Conservation (phyloP, 2,888 invertebrate genomes). For the Coleophora flavipennella region DNA sequence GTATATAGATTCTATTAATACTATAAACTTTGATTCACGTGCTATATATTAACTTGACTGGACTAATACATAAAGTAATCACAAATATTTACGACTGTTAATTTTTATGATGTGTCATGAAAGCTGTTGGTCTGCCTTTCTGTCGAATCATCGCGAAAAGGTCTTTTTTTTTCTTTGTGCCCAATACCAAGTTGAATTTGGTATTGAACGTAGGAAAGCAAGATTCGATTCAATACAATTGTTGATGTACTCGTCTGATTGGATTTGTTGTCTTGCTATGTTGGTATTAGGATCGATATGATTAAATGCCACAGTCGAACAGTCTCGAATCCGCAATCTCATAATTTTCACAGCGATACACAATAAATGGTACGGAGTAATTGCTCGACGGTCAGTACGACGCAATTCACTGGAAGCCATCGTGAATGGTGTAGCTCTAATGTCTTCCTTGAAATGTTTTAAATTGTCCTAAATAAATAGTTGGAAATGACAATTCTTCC, state of each 20-base stretch:
- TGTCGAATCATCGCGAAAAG: conserved; percentile 45
- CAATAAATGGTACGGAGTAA: conserved; percentile 24
- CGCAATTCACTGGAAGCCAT: conserved; percentile 23
- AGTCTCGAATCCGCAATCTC: conserved; percentile 16
- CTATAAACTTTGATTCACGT: no score
- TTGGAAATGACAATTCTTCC: conserved; percentile 38
- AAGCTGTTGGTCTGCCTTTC: conserved; percentile 34
- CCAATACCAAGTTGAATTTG: conserved; percentile 40
- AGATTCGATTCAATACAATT: conserved; percentile 29
- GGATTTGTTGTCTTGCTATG: conserved; percentile 25
- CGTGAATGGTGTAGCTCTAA: conserved; percentile 21
- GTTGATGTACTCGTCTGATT: conserved; percentile 27
- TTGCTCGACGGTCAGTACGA: conserved; percentile 28
- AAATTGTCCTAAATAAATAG: conserved; percentile 27
- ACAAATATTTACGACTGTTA: conserved; percentile 26
- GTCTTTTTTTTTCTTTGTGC: conserved; percentile 30
- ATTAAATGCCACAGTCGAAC: conserved; percentile 16
- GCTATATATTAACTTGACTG: no score
- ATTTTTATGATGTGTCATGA: conserved; percentile 40
- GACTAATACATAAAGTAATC: conserved; percentile 30
- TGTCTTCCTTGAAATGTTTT: conserved; percentile 21
- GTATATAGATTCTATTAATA: no score
- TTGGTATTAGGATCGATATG: conserved; percentile 22
- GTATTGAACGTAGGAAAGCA: conserved; percentile 31
- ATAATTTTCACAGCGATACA: conserved; percentile 23